These are phyloP conservation scores for Chitala chitala DNA, from an alignment of 2,113 vertebrate genomes.

Conservation along the genomic window DNA sequence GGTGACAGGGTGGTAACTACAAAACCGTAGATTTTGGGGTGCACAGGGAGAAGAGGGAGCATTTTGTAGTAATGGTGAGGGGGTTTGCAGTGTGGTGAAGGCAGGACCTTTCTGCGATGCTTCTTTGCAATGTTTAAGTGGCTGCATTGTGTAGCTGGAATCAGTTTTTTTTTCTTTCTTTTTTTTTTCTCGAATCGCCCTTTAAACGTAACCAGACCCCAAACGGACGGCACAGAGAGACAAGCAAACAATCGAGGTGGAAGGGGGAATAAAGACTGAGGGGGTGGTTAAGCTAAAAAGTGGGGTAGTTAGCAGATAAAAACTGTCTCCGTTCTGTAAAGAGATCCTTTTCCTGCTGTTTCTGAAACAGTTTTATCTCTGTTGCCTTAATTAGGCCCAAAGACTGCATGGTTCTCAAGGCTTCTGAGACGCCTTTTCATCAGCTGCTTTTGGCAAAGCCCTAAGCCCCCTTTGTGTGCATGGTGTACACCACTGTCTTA, in stretches of 20 bases:
- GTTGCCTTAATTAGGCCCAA: constrained; percentile 51
- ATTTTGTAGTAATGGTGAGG: constrained; percentile 4
- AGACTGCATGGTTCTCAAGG: constrained; percentile 44
- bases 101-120: constrained; percentile 21
- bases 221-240: constrained; percentile 40
- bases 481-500: constrained; percentile 2
- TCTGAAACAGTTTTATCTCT: constrained; percentile 40
- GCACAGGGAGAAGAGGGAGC: constrained; percentile 11
- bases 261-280: background rate
- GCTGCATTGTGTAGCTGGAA: constrained; percentile 36
- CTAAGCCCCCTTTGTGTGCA: background rate
- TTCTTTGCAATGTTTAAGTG: constrained; percentile 37
- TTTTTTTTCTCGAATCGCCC: constrained; percentile 27
- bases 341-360: constrained; percentile 45
- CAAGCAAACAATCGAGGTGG: constrained; percentile 31
- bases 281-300: constrained; percentile 40
- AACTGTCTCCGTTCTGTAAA: constrained; percentile 56
- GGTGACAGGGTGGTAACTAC: background rate
- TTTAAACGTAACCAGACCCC: constrained; percentile 52
- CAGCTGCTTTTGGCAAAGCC: constrained; percentile 17
- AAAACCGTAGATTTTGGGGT: constrained; percentile 22
- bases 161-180: constrained; percentile 35
- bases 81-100: background rate
- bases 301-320: constrained; percentile 58
- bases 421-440: constrained; percentile 29